Percentiles rank a stretch among this genome's conserved stretches.
Evolutionary conservation across 2,888 invertebrate species (phyloP).

Genomic region (Tetanocera ferruginea): DNA sequence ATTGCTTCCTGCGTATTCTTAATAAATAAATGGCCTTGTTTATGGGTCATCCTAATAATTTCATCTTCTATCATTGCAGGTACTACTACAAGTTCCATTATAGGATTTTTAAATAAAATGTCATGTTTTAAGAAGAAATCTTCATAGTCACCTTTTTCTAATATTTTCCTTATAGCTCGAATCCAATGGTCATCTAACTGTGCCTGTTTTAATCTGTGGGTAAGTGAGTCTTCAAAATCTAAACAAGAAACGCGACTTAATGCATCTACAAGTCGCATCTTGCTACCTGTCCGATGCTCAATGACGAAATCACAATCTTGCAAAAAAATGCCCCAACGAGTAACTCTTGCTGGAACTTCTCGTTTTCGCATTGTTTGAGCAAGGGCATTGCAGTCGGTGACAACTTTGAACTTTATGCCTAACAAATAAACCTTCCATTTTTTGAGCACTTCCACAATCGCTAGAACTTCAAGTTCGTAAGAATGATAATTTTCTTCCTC

Average conservation of each 20-base stretch:
- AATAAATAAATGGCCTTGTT: slow-evolving; percentile 61
- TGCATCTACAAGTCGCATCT: slow-evolving; percentile 45
- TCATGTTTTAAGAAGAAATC: too few species aligned
- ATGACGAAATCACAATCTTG: slow-evolving; percentile 45
- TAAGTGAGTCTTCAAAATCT: slow-evolving; percentile 36
- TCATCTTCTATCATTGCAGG: slow-evolving; percentile 7
- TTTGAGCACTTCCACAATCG: slow-evolving; percentile 51
- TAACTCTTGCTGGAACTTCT: slow-evolving; percentile 43
- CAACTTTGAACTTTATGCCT: slow-evolving; percentile 43
- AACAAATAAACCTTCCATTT: slow-evolving; percentile 49
- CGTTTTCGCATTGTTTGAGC: slow-evolving; percentile 42
- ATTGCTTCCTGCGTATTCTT: slow-evolving; percentile 9
- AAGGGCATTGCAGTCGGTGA: slow-evolving; percentile 50
- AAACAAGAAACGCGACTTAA: slow-evolving; percentile 41
- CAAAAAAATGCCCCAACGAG: slow-evolving; percentile 43
- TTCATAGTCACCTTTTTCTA: too few species aligned
- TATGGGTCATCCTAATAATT: slow-evolving; percentile 46
- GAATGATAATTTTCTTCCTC: slow-evolving; percentile 51
- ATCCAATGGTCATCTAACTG: too few species aligned
- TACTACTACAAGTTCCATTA: slow-evolving; percentile 16
- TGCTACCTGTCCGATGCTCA: slow-evolving; percentile 39
- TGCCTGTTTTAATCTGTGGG: too few species aligned
- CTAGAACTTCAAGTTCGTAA: slow-evolving; percentile 56
- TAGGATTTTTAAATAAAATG: too few species aligned
- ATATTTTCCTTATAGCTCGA: too few species aligned